Percentiles rank a stretch among this genome's conserved stretches.
phyloP scores from a whole-genome alignment of 2,888 invertebrate genomes.

The Ectemnius cavifrons region DNA sequence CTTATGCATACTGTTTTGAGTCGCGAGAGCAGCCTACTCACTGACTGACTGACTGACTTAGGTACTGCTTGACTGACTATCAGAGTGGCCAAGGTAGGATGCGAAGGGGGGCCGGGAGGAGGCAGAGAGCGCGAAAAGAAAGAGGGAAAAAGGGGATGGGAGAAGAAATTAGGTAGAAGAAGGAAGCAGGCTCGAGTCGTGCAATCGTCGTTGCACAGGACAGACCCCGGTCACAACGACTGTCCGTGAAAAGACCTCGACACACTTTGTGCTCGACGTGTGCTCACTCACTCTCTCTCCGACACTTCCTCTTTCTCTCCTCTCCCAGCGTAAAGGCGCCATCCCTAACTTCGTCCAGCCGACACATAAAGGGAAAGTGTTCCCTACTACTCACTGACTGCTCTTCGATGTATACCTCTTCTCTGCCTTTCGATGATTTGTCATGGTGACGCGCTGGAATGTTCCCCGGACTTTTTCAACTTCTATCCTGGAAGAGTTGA shows the following conservation, averaged over 20 bases:
- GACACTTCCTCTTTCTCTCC: constrained; percentile 57
- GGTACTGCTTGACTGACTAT: constrained; percentile 4
- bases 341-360: constrained; percentile 63
- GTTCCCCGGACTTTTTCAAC: too few relatives aligned
- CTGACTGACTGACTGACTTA: constrained; percentile 4
- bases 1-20: constrained; percentile 51
- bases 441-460: constrained; percentile 47
- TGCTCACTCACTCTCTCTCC: constrained; percentile 51
- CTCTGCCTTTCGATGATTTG: constrained; percentile 55
- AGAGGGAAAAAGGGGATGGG: constrained; percentile 11
- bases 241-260: constrained; percentile 78
- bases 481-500: too few relatives aligned
- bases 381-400: constrained; percentile 58
- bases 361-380: constrained; percentile 74
- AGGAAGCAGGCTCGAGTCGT: constrained; percentile 28
- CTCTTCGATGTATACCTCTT: constrained; percentile 35
- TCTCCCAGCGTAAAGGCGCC: constrained; percentile 66
- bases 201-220: constrained; percentile 55
- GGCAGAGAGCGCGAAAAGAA: constrained; percentile 5
- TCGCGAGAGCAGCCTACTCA: constrained; percentile 15
- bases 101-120: constrained; percentile 10
- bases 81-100: constrained; percentile 12
- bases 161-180: constrained; percentile 23
- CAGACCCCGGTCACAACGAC: constrained; percentile 68
- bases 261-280: constrained; percentile 71